phyloP scores from a whole-genome alignment of 1,140 invertebrate species.

The Antheraea mylitta region DNA sequence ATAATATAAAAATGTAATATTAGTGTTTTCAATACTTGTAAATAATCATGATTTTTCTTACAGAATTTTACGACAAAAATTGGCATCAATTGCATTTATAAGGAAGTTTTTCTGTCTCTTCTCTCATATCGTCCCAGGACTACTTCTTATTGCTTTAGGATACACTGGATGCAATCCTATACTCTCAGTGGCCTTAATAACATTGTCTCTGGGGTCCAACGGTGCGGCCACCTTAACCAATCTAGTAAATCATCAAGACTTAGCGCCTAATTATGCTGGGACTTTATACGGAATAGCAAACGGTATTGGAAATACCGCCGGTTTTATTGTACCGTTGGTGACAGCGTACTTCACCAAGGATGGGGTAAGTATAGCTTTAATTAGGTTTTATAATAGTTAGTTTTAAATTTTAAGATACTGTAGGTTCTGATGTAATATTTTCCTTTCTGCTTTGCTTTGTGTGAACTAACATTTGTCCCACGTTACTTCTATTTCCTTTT shows the following conservation, averaged over 20 bases:
- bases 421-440: no score
- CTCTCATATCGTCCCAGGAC: constrained; percentile 85
- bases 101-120: constrained; percentile 86
- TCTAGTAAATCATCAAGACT: constrained; percentile 90
- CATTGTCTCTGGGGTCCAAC: constrained; percentile 88
- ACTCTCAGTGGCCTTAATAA: constrained; percentile 83
- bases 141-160: constrained; percentile 82
- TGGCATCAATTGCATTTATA: constrained; percentile 81
- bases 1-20: no score
- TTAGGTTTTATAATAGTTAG: no score
- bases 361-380: constrained; percentile 71
- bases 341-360: constrained; percentile 84
- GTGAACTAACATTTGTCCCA: no score
- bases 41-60: constrained; percentile 23
- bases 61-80: constrained; percentile 79
- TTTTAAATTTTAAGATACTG: no score
- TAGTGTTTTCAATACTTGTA: not conserved
- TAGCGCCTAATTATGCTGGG: constrained; percentile 88
- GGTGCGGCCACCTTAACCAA: constrained; percentile 91
- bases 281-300: constrained; percentile 88
- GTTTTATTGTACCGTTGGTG: constrained; percentile 85
- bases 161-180: constrained; percentile 84
- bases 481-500: no score
- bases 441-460: no score
- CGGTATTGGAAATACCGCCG: constrained; percentile 85